phyloP scores from a whole-genome alignment of 2,888 invertebrate species.

The Drosophila sordidapex region DNA sequence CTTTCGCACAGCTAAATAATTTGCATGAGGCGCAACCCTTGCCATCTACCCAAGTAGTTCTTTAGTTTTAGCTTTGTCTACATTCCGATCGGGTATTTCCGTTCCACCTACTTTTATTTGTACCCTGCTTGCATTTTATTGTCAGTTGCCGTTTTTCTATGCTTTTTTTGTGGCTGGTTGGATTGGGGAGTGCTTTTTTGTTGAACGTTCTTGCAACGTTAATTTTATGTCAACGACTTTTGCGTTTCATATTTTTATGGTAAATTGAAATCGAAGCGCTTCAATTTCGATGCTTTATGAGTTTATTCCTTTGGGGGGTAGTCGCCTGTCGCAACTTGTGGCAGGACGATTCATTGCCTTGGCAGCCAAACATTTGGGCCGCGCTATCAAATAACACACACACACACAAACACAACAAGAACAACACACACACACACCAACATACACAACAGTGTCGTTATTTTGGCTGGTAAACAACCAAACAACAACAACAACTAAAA shows the following conservation, averaged over 20 bases:
- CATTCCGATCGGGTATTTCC: conserved; percentile 38
- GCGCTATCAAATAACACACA: conserved; percentile 78
- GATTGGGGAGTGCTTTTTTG: not conserved
- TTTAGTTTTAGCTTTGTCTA: conserved; percentile 31
- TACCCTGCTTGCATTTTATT: conserved; percentile 68
- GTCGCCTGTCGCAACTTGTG: conserved; percentile 72
- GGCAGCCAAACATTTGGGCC: conserved; percentile 79
- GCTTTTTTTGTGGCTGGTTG: not conserved
- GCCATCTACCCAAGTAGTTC: not conserved
- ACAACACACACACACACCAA: conserved; percentile 9
- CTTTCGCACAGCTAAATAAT: conserved; percentile 65
- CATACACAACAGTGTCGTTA: conserved; percentile 65
- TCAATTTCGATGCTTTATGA: conserved; percentile 80
- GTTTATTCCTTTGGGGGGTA: conserved; percentile 71
- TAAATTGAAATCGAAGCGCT: conserved; percentile 78
- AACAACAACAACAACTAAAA: conserved; percentile 72
- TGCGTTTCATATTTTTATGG: conserved; percentile 71
- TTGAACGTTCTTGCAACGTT: conserved; percentile 55
- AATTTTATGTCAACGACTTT: conserved; percentile 81
- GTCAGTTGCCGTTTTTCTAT: conserved; percentile 42
- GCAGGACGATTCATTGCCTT: conserved; percentile 77
- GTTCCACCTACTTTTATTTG: conserved; percentile 12
- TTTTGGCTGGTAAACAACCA: conserved; percentile 81
- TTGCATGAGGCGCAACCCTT: conserved; percentile 59
- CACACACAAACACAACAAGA: conserved; percentile 15